Conservation (phyloP, 1,140 invertebrate genomes). For the Heliconius congener region DNA sequence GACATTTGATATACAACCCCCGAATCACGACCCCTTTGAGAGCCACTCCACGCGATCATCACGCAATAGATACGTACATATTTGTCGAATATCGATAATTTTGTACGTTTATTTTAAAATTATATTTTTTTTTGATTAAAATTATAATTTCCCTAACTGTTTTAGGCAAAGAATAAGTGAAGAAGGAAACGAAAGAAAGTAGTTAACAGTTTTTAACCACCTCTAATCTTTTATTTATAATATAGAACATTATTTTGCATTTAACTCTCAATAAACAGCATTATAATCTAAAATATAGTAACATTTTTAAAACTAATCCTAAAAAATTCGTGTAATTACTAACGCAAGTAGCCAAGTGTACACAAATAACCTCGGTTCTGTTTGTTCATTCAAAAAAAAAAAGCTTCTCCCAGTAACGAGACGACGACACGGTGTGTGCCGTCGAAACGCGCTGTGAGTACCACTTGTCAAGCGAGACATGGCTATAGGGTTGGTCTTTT, state of each 20-base stretch:
- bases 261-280: background rate
- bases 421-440: conserved; percentile 25
- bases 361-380: conserved; percentile 12
- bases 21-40: conserved; percentile 34
- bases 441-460: conserved; percentile 23
- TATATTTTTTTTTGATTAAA: background rate
- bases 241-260: background rate
- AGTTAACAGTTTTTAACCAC: no score
- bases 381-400: conserved; percentile 25
- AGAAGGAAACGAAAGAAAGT: no score
- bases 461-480: conserved; percentile 29
- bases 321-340: conserved; percentile 1
- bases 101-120: background rate
- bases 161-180: no score
- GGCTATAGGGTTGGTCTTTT: conserved; percentile 16
- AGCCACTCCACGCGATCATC: conserved; percentile 33
- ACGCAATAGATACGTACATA: conserved; percentile 5
- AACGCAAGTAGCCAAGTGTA: conserved; percentile 12
- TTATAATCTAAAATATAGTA: background rate
- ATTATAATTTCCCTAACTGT: background rate
- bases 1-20: conserved; percentile 35
- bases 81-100: conserved; percentile 5
- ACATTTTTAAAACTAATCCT: background rate
- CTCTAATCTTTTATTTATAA: background rate
- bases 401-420: conserved; percentile 25